Percentiles rank a stretch among this genome's conserved stretches.
Evolutionary conservation across 2,797 vertebrate species (phyloP).

Genomic region (Sebastes matsubarae): DNA sequence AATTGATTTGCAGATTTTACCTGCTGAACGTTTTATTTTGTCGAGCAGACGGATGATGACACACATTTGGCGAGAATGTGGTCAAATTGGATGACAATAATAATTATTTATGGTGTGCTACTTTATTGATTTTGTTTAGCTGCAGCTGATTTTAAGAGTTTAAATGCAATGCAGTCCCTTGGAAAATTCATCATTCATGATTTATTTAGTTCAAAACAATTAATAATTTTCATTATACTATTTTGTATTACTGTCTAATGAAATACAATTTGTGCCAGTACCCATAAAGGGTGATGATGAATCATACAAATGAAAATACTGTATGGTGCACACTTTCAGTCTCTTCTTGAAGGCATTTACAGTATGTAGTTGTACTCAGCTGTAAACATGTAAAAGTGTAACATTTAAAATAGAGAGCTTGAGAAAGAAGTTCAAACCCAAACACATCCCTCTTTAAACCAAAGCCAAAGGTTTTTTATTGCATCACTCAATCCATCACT

Average conservation of each 20-base stretch:
- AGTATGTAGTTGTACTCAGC: neutral
- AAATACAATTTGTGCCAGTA: neutral
- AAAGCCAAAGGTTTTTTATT: too few species aligned
- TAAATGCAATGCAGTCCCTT: neutral
- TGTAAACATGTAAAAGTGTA: too few species aligned
- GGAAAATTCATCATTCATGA: neutral
- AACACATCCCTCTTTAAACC: too few species aligned
- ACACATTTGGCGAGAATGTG: conserved; percentile 8
- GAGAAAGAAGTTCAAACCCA: too few species aligned
- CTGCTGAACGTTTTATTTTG: conserved; percentile 83
- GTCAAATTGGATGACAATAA: neutral
- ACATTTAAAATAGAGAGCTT: too few species aligned
- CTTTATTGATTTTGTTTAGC: conserved; percentile 22
- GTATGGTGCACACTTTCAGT: too few species aligned
- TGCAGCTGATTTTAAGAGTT: conserved; percentile 1
- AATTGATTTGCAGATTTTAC: conserved; percentile 61
- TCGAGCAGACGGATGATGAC: conserved; percentile 82
- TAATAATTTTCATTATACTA: neutral
- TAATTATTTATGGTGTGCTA: neutral
- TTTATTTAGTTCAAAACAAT: neutral
- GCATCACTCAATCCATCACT: too few species aligned
- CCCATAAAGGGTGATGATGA: neutral
- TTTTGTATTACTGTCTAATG: neutral
- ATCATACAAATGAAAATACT: neutral
- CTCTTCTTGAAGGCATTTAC: neutral